Conservation (phyloP, 2,888 invertebrate genomes). For the Alentia gelatinosa region DNA sequence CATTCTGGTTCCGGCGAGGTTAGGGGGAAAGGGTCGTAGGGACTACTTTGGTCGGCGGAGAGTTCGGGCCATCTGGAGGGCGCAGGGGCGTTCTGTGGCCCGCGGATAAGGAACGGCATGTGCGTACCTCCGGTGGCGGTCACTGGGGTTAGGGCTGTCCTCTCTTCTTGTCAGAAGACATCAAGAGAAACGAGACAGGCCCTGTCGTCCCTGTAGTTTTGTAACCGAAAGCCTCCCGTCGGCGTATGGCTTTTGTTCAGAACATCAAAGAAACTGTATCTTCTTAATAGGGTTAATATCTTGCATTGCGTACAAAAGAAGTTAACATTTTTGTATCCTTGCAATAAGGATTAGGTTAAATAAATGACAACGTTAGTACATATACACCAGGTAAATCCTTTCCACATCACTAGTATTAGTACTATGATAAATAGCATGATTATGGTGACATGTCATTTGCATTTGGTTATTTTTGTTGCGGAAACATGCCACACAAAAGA, state of each 20-base stretch:
- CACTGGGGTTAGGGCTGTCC: not conserved
- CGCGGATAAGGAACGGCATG: not conserved
- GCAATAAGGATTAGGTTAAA: too few relatives aligned
- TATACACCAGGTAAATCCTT: too few relatives aligned
- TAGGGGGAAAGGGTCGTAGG: not conserved
- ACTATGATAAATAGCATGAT: too few relatives aligned
- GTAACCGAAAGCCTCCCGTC: not conserved
- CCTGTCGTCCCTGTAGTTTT: not conserved
- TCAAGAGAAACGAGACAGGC: not conserved
- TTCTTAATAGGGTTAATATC: too few relatives aligned
- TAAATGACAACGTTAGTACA: too few relatives aligned
- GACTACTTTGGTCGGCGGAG: not conserved
- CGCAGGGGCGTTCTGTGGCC: not conserved
- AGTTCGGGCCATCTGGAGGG: not conserved
- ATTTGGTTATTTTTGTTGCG: too few relatives aligned
- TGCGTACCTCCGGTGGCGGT: not conserved
- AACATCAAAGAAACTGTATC: not conserved
- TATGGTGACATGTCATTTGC: too few relatives aligned
- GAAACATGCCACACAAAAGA: too few relatives aligned
- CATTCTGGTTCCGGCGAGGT: not conserved
- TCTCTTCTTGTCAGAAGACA: not conserved
- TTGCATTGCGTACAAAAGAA: too few relatives aligned
- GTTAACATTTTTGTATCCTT: too few relatives aligned
- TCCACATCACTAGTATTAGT: too few relatives aligned
- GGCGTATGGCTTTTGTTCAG: not conserved